phyloP scores from a whole-genome alignment of 2,797 vertebrate species.

The Loriculus beryllinus region DNA sequence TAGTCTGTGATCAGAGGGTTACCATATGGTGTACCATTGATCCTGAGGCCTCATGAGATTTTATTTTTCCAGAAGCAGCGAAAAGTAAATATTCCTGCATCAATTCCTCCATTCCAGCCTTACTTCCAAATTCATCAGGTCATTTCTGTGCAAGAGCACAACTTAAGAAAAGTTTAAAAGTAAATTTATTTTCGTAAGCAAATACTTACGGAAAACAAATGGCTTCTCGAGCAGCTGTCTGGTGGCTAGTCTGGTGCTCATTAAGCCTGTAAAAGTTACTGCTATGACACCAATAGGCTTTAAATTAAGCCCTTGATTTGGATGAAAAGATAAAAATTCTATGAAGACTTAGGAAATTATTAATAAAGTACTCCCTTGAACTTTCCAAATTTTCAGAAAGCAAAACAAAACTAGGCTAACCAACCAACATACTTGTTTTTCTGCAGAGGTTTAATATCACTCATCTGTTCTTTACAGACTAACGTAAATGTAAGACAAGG shows the following conservation, averaged over 20 bases:
- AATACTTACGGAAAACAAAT: neutral
- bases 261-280: neutral
- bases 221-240: neutral
- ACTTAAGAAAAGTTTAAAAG: neutral
- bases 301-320: neutral
- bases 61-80: neutral
- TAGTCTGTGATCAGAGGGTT: neutral
- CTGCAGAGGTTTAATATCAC: neutral
- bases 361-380: neutral
- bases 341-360: neutral
- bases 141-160: neutral
- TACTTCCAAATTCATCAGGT: neutral
- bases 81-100: neutral
- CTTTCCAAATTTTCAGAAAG: neutral
- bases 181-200: neutral
- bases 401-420: neutral
- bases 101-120: neutral
- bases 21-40: neutral
- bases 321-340: neutral
- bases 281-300: neutral
- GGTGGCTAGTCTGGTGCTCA: neutral
- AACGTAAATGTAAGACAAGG: neutral
- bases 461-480: neutral
- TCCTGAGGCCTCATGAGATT: neutral
- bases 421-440: neutral